phyloP scores from a whole-genome alignment of 2,113 vertebrate genomes.

The Ageneiosus marmoratus region DNA sequence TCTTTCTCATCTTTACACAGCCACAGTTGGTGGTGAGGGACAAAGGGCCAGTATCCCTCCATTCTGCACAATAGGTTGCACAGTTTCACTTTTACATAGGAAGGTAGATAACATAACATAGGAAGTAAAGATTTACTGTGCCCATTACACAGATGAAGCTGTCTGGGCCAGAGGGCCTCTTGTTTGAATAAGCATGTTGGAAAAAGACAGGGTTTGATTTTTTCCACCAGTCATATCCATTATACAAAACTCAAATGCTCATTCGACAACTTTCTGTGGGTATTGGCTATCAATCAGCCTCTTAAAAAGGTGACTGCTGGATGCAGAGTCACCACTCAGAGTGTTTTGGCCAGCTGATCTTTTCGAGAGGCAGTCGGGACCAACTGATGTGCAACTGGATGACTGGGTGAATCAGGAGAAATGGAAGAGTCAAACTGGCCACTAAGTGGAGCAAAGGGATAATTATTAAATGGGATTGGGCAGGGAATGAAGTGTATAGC shows the following conservation, averaged over 20 bases:
- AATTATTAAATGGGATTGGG: slow-evolving; percentile 89
- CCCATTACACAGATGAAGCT: background rate
- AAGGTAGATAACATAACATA: background rate
- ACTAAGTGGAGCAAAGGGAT: slow-evolving; percentile 79
- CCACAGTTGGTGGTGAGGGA: slow-evolving; percentile 92
- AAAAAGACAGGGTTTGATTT: slow-evolving; percentile 65
- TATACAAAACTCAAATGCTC: slow-evolving; percentile 69
- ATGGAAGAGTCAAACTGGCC: slow-evolving; percentile 61
- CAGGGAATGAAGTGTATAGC: slow-evolving; percentile 88
- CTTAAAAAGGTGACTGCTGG: slow-evolving; percentile 80
- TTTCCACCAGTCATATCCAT: no score
- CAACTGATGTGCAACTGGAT: slow-evolving; percentile 66
- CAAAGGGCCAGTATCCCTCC: slow-evolving; percentile 83
- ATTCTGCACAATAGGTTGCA: slow-evolving; percentile 7
- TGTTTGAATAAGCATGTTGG: slow-evolving; percentile 64
- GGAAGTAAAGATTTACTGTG: background rate
- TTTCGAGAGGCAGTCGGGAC: slow-evolving; percentile 56
- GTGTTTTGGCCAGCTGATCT: slow-evolving; percentile 64
- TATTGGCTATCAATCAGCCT: slow-evolving; percentile 80
- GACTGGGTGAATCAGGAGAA: slow-evolving; percentile 57
- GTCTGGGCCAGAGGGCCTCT: background rate
- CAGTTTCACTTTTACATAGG: slow-evolving; percentile 9
- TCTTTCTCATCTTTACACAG: slow-evolving; percentile 86
- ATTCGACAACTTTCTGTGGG: slow-evolving; percentile 70
- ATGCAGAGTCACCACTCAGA: slow-evolving; percentile 74